These are phyloP conservation scores for Eupithecia exiguata DNA, from an alignment of 2,888 invertebrate genomes.

Conservation along the genomic window DNA sequence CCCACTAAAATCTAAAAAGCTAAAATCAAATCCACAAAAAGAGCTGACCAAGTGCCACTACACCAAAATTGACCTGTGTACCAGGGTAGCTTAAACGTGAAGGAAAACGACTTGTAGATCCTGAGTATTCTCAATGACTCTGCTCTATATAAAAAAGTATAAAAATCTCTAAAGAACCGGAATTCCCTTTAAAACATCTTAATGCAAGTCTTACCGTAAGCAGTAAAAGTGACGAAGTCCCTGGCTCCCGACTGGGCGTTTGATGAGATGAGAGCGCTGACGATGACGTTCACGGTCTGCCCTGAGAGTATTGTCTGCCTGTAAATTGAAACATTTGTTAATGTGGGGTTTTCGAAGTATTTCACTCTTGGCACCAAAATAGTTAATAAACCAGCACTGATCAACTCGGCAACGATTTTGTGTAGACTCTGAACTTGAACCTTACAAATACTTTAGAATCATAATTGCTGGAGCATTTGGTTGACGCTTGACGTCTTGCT, in stretches of 20 bases:
- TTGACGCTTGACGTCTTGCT: background rate
- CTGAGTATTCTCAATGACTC: too few relatives aligned
- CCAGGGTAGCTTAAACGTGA: background rate
- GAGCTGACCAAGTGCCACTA: background rate
- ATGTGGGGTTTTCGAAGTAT: background rate
- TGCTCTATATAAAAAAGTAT: too few relatives aligned
- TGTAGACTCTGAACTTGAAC: background rate
- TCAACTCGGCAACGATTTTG: background rate
- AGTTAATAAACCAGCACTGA: background rate
- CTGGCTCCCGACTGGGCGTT: slow-evolving; percentile 80
- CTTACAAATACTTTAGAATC: too few relatives aligned
- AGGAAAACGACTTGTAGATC: too few relatives aligned
- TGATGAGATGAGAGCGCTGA: slow-evolving; percentile 76
- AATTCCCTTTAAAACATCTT: too few relatives aligned
- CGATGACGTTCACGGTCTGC: slow-evolving; percentile 83
- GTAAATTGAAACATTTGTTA: slow-evolving; percentile 40
- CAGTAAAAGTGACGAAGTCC: slow-evolving; percentile 86
- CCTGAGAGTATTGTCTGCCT: slow-evolving; percentile 76
- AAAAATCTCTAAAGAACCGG: too few relatives aligned
- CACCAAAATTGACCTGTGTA: background rate
- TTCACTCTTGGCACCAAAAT: background rate
- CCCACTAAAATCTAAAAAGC: too few relatives aligned
- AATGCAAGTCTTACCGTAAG: slow-evolving; percentile 81
- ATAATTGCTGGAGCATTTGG: background rate
- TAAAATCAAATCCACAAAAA: background rate